phyloP scores from a whole-genome alignment of 2,113 vertebrate species.

The Tragelaphus scriptus region DNA sequence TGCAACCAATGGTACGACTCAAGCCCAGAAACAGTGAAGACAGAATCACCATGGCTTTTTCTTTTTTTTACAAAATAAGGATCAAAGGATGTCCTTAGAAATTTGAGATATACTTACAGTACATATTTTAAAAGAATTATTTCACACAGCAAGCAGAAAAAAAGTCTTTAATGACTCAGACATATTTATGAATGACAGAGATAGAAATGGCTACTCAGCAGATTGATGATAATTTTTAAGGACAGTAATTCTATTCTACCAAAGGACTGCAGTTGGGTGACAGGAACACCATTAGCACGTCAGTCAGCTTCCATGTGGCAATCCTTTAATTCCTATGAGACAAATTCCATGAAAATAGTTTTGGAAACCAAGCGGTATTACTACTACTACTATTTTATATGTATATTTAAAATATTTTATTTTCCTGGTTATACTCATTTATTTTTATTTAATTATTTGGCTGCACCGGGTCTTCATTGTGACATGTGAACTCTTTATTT shows the following conservation, averaged over 20 bases:
- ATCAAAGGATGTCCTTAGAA: not conserved
- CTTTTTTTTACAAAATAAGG: not conserved
- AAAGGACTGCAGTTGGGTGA: not conserved
- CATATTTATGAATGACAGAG: not conserved
- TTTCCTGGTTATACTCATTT: not conserved
- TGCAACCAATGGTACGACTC: not conserved
- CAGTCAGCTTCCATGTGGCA: not conserved
- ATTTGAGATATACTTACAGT: not conserved
- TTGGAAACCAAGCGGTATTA: not conserved
- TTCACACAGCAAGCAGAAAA: not conserved
- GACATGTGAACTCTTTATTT: not conserved
- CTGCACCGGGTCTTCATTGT: not conserved
- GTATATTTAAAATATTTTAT: not conserved
- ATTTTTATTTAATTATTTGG: not conserved
- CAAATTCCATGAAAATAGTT: not conserved
- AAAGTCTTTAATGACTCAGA: not conserved
- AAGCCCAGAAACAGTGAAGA: not conserved
- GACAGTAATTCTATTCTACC: not conserved
- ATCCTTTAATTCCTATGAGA: not conserved
- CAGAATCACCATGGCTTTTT: not conserved
- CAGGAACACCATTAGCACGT: not conserved
- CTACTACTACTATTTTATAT: not conserved
- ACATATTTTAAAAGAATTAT: not conserved
- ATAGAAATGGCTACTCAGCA: not conserved
- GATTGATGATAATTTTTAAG: not conserved